phyloP scores from a whole-genome alignment of 2,113 vertebrate genomes.

The Malurus alboscapulatus region DNA sequence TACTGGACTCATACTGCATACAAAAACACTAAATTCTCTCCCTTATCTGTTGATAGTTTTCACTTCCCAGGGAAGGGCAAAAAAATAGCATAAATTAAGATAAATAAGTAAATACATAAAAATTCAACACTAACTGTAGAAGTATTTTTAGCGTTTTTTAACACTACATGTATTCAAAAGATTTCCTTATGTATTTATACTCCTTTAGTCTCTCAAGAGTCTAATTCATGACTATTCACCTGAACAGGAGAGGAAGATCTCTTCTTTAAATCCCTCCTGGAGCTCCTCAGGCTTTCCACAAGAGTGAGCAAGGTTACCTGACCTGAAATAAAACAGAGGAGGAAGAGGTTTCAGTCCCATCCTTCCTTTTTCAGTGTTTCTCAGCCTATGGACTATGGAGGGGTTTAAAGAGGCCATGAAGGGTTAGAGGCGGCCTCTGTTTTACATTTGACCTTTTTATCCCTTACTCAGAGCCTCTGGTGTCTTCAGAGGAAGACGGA shows the following conservation, averaged over 20 bases:
- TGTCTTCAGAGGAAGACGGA: neutral
- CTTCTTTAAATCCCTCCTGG: constrained; percentile 20
- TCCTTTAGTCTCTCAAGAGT: neutral
- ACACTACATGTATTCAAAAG: constrained; percentile 33
- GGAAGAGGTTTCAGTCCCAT: neutral
- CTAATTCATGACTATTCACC: constrained; percentile 27
- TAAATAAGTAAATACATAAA: constrained; percentile 25
- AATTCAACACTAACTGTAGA: neutral
- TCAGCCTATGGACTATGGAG: neutral
- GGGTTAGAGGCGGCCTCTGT: neutral
- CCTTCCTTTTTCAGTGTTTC: neutral
- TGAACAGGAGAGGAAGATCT: constrained; percentile 40
- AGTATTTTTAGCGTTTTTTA: constrained; percentile 31
- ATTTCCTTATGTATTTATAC: constrained; percentile 21
- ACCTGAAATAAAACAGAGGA: constrained; percentile 42
- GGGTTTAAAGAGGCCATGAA: neutral
- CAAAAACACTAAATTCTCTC: constrained; percentile 63
- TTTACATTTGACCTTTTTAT: constrained; percentile 37
- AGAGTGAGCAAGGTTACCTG: constrained; percentile 35
- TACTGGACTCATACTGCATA: constrained; percentile 75
- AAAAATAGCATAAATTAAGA: constrained; percentile 1
- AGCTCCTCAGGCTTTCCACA: constrained; percentile 32
- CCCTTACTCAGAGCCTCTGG: neutral
- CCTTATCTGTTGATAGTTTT: constrained; percentile 62
- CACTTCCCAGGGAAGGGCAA: neutral